Percentiles rank a stretch among this genome's conserved stretches.
phyloP scores from a whole-genome alignment of 2,888 invertebrate species.

The Theretra japonica region DNA sequence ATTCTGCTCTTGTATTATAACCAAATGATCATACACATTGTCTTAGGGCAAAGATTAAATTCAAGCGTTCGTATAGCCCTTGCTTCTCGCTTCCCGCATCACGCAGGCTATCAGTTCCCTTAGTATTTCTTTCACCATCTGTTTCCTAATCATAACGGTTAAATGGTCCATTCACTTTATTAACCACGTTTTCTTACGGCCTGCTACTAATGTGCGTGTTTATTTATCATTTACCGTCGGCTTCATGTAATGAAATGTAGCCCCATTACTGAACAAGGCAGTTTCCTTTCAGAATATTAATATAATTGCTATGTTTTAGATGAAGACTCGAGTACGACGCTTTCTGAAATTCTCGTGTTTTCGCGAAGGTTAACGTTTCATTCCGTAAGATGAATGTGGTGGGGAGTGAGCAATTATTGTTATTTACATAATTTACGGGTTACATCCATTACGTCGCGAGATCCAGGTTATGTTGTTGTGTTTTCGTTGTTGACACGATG shows the following conservation, averaged over 20 bases:
- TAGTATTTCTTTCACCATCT: slow-evolving; percentile 7
- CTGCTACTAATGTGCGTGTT: slow-evolving; percentile 24
- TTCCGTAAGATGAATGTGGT: neutral
- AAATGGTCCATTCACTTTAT: slow-evolving; percentile 30
- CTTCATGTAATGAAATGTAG: slow-evolving; percentile 22
- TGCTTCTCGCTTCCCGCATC: too few species aligned
- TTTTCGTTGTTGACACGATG: neutral
- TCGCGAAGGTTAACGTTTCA: neutral
- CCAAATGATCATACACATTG: too few species aligned
- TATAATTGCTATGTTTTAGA: slow-evolving; percentile 17
- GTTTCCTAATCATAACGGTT: slow-evolving; percentile 25
- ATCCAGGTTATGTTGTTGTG: neutral
- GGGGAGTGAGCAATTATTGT: neutral
- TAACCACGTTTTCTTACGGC: slow-evolving; percentile 27
- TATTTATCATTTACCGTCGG: slow-evolving; percentile 30
- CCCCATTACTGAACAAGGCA: slow-evolving; percentile 11
- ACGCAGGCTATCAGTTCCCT: neutral
- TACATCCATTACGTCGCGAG: neutral
- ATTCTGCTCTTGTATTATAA: too few species aligned
- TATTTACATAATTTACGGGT: neutral
- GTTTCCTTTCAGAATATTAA: slow-evolving; percentile 21
- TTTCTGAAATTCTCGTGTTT: neutral
- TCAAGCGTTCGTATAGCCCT: neutral
- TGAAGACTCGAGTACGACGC: slow-evolving; percentile 5
- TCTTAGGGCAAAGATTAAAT: neutral